Percentiles rank a stretch among this genome's conserved stretches.
phyloP scores from a whole-genome alignment of 2,888 invertebrate genomes.

The Antitype chi region DNA sequence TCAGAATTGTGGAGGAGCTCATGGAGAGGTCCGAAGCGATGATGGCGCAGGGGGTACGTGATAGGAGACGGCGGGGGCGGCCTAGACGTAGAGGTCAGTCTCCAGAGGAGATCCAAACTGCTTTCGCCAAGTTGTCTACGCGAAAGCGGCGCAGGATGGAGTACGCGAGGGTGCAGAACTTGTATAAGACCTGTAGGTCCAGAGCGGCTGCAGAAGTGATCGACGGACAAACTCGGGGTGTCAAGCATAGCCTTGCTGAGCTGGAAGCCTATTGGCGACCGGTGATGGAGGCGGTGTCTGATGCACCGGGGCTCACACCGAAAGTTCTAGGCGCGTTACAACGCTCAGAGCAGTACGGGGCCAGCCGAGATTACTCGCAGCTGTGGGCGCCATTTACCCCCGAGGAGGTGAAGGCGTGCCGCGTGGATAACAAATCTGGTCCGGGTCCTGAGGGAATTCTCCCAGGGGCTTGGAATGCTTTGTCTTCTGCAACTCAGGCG shows the following conservation, averaged over 20 bases:
- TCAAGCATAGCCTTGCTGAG: background rate
- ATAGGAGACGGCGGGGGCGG: background rate
- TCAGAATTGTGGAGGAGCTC: constrained; percentile 19
- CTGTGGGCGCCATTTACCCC: constrained; percentile 30
- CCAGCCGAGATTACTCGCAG: constrained; percentile 11
- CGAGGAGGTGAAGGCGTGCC: constrained; percentile 31
- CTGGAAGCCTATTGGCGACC: constrained; percentile 51
- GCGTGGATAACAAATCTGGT: constrained; percentile 22
- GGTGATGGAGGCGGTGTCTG: constrained; percentile 44
- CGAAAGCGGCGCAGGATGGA: constrained; percentile 9
- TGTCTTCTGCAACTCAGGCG: constrained; percentile 33
- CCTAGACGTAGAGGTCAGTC: constrained; percentile 3
- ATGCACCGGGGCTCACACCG: constrained; percentile 36
- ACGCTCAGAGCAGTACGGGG: constrained; percentile 25
- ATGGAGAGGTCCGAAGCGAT: background rate
- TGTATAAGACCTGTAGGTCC: constrained; percentile 14
- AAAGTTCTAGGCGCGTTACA: constrained; percentile 11
- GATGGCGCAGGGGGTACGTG: background rate
- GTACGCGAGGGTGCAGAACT: constrained; percentile 23
- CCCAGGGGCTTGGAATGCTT: constrained; percentile 21
- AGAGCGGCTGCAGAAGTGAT: constrained; percentile 25
- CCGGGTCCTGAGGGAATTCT: constrained; percentile 34
- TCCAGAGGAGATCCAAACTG: background rate
- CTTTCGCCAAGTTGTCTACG: background rate
- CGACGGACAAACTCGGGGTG: constrained; percentile 12